Conservation (phyloP, 2,113 vertebrate genomes). For the Alectura lathami region DNA sequence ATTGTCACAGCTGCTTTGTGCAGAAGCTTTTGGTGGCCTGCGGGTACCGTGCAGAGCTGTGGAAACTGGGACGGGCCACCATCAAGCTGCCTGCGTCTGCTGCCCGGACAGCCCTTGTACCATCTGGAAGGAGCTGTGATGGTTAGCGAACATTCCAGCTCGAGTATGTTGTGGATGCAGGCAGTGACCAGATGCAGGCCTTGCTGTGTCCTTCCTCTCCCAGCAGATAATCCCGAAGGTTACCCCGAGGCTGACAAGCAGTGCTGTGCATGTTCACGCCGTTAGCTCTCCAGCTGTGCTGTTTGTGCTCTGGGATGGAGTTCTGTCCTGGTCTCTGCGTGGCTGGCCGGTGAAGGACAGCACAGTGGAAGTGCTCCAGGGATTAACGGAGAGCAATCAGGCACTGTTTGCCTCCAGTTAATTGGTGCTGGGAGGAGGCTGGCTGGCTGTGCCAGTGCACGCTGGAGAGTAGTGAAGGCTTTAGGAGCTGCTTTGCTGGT, state of each 20-base stretch:
- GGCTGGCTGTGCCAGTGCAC: not conserved
- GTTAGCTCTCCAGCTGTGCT: not conserved
- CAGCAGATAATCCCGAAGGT: not conserved
- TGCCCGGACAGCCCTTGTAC: not conserved
- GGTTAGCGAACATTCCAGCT: not conserved
- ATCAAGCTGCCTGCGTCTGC: fast-evolving
- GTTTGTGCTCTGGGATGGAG: not conserved
- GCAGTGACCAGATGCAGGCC: not conserved
- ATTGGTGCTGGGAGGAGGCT: not conserved
- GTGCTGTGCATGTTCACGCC: not conserved
- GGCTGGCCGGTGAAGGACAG: not conserved
- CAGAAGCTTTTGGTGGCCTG: fast-evolving
- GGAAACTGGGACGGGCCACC: not conserved
- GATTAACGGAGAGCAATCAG: not conserved
- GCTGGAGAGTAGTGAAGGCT: not conserved
- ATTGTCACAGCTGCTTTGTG: fast-evolving
- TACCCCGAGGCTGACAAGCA: not conserved
- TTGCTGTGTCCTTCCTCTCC: not conserved
- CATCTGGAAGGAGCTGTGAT: not conserved
- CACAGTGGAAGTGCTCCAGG: not conserved
- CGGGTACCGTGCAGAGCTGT: not conserved
- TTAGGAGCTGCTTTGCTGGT: not conserved
- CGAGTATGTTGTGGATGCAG: not conserved
- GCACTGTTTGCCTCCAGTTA: not conserved
- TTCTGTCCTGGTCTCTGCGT: not conserved